A percentile compares a stretch with the other conserved stretches of the same genome.
phyloP scores from a whole-genome alignment of 2,888 invertebrate genomes.

The Tryphoninae sp. region DNA sequence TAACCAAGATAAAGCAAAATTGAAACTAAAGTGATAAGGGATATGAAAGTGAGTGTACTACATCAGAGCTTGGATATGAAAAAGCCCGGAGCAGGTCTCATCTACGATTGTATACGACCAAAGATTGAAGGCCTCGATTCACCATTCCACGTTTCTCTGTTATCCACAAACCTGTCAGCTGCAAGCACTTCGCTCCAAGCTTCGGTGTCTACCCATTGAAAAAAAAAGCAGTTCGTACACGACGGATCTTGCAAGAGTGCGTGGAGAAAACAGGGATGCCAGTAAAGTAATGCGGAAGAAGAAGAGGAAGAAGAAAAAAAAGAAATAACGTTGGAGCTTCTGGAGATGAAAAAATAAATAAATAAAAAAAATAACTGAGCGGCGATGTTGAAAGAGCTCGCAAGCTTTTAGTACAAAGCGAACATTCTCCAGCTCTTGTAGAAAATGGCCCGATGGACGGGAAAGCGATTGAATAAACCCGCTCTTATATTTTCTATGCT shows the following conservation, averaged over 20 bases:
- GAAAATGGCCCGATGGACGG: slow-evolving; percentile 61
- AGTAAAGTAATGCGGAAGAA: not conserved
- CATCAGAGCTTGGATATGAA: not conserved
- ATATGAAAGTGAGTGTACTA: not conserved
- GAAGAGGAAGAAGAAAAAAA: slow-evolving; percentile 31
- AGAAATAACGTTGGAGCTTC: slow-evolving; percentile 10
- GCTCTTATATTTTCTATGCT: slow-evolving; percentile 42
- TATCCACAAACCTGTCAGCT: slow-evolving; percentile 42
- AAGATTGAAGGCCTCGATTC: slow-evolving; percentile 18
- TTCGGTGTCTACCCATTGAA: not conserved
- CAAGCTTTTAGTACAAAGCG: slow-evolving; percentile 59
- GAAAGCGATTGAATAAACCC: slow-evolving; percentile 58
- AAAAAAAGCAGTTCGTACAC: not conserved
- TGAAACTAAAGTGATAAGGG: not conserved
- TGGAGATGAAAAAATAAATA: slow-evolving; percentile 5
- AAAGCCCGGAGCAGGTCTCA: not conserved
- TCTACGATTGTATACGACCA: slow-evolving; percentile 13
- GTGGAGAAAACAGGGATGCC: not conserved
- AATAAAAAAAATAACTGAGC: slow-evolving; percentile 37
- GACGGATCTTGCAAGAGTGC: slow-evolving; percentile 3
- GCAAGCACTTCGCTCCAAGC: slow-evolving; percentile 20
- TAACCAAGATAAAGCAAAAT: not conserved
- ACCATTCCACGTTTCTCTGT: slow-evolving; percentile 25
- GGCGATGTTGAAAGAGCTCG: slow-evolving; percentile 21
- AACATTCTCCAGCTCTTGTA: slow-evolving; percentile 58